Percentiles rank a stretch among this genome's conserved stretches.
Evolutionary conservation across 53 echinoderm and acorn worm genomes (phyloP).

Genomic region (Echinometra lucunter): DNA sequence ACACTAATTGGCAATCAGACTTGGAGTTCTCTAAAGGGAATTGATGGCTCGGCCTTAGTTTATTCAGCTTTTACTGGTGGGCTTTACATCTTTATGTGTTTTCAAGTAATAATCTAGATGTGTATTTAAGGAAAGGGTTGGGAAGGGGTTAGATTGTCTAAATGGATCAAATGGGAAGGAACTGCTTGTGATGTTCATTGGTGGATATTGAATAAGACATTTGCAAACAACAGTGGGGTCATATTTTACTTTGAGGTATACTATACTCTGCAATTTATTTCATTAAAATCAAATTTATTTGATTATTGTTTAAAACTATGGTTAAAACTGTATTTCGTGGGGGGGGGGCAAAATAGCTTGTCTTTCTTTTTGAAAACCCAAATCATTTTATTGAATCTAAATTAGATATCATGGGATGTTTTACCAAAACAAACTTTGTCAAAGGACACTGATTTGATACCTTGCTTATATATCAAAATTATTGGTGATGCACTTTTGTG

Average conservation of each 20-base stretch:
- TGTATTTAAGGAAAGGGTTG: background rate
- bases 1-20: background rate
- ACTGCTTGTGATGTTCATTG: too few species aligned
- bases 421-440: background rate
- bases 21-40: background rate
- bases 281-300: too few species aligned
- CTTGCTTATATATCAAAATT: too few species aligned
- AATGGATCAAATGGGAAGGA: background rate
- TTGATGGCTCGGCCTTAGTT: background rate
- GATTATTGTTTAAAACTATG: too few species aligned
- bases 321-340: too few species aligned
- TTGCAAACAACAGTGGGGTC: too few species aligned
- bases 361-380: background rate
- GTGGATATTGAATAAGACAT: too few species aligned
- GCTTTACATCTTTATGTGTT: background rate
- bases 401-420: background rate
- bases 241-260: too few species aligned
- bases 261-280: too few species aligned
- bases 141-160: background rate
- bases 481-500: background rate
- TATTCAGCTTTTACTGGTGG: background rate
- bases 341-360: background rate
- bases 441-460: background rate
- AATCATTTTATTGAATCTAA: background rate
- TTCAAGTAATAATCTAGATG: background rate